phyloP scores from a whole-genome alignment of 2,888 invertebrate genomes.

The Himalopsyche anomala region DNA sequence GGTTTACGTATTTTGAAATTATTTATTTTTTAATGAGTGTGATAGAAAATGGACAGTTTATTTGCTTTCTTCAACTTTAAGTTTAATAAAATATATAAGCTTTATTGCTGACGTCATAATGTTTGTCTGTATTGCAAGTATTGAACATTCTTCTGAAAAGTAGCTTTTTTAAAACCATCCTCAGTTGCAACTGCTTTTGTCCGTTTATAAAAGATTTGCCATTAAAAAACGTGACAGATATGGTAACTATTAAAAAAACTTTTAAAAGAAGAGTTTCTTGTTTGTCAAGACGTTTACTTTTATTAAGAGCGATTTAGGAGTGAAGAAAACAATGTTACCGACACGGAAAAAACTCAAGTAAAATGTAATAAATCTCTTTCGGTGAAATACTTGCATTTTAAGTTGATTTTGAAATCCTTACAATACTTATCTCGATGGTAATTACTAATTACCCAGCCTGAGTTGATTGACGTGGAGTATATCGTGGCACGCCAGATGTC shows the following conservation, averaged over 20 bases:
- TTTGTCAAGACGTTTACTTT: background rate
- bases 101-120: too few relatives aligned
- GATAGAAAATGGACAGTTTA: too few relatives aligned
- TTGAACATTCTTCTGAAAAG: too few relatives aligned
- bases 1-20: too few relatives aligned
- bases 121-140: too few relatives aligned
- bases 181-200: too few relatives aligned
- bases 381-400: slow-evolving; percentile 1
- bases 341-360: background rate
- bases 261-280: background rate
- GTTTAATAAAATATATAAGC: too few relatives aligned
- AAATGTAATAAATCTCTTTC: slow-evolving; percentile 15
- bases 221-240: background rate
- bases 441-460: slow-evolving; percentile 9
- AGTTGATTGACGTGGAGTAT: slow-evolving; percentile 11
- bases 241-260: background rate
- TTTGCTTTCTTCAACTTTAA: too few relatives aligned
- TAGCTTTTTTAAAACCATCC: too few relatives aligned
- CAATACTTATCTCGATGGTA: slow-evolving; percentile 8
- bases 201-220: too few relatives aligned
- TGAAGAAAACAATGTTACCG: slow-evolving; percentile 6
- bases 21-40: too few relatives aligned
- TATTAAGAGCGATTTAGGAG: background rate
- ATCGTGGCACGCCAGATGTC: slow-evolving; percentile 11
- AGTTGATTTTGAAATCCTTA: background rate